phyloP scores from a whole-genome alignment of 2,113 vertebrate species.

The Neopipo cinnamomea region DNA sequence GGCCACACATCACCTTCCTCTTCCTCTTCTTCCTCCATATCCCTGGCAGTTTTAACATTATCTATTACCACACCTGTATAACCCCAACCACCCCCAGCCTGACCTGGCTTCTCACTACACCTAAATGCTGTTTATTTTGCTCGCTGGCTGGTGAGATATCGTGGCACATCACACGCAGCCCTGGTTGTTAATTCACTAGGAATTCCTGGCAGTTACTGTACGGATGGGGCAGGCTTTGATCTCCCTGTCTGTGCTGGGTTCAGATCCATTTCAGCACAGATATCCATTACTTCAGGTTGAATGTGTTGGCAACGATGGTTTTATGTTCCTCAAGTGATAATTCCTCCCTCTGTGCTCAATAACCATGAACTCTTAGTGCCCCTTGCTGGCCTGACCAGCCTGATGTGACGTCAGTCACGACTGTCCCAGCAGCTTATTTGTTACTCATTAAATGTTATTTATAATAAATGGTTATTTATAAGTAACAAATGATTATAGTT shows the following conservation, averaged over 20 bases:
- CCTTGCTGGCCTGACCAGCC: neutral
- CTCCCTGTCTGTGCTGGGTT: neutral
- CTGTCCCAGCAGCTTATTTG: neutral
- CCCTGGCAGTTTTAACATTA: neutral
- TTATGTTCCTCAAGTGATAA: neutral
- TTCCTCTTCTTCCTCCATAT: neutral
- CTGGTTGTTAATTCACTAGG: neutral
- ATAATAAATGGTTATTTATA: neutral
- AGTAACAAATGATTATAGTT: neutral
- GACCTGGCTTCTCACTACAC: neutral
- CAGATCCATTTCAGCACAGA: neutral
- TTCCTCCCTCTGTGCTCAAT: neutral
- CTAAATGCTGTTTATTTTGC: neutral
- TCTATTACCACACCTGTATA: neutral
- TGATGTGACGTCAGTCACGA: accelerated
- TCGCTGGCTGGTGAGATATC: neutral
- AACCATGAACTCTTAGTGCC: no score
- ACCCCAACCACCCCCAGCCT: neutral
- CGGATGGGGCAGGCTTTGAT: slow-evolving; percentile 24
- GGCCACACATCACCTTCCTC: neutral
- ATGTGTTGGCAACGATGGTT: neutral
- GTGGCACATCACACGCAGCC: neutral
- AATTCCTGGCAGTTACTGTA: neutral
- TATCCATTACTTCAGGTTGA: neutral
- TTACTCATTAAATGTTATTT: neutral